Evolutionary conservation across 2,888 invertebrate genomes (phyloP).

Genomic region (Yponomeuta cagnagella): DNA sequence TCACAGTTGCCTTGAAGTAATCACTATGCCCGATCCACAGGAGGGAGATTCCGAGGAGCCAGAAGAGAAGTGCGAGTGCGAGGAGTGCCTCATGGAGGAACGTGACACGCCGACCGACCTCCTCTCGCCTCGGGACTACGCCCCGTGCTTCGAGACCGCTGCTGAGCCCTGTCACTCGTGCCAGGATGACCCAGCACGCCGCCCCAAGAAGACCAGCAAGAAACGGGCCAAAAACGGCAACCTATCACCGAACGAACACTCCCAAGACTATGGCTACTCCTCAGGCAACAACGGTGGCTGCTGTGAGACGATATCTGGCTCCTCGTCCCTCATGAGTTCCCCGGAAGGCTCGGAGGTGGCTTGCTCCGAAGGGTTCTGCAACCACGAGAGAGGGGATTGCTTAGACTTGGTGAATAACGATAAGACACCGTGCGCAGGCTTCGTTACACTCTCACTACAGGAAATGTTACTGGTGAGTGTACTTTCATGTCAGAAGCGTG

Average conservation of each 20-base stretch:
- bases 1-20: background rate
- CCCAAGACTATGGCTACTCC: constrained; percentile 87
- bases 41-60: constrained; percentile 68
- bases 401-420: constrained; percentile 56
- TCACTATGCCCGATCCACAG: constrained; percentile 27
- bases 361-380: constrained; percentile 92
- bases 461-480: constrained; percentile 85
- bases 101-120: constrained; percentile 62
- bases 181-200: constrained; percentile 63
- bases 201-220: constrained; percentile 53
- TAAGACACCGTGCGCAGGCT: constrained; percentile 63
- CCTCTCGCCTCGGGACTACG: constrained; percentile 52
- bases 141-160: constrained; percentile 46
- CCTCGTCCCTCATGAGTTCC: constrained; percentile 87
- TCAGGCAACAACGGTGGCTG: constrained; percentile 83
- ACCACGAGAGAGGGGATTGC: constrained; percentile 78
- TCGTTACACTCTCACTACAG: constrained; percentile 78
- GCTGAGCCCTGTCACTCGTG: constrained; percentile 64
- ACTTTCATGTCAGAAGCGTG: too few relatives aligned
- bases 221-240: constrained; percentile 69
- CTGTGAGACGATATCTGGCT: constrained; percentile 79
- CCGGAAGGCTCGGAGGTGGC: constrained; percentile 94
- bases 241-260: constrained; percentile 80
- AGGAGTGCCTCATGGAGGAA: constrained; percentile 62
- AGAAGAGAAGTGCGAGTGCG: constrained; percentile 69